phyloP scores from a whole-genome alignment of 1,140 invertebrate genomes.

The Calephelis virginiensis region DNA sequence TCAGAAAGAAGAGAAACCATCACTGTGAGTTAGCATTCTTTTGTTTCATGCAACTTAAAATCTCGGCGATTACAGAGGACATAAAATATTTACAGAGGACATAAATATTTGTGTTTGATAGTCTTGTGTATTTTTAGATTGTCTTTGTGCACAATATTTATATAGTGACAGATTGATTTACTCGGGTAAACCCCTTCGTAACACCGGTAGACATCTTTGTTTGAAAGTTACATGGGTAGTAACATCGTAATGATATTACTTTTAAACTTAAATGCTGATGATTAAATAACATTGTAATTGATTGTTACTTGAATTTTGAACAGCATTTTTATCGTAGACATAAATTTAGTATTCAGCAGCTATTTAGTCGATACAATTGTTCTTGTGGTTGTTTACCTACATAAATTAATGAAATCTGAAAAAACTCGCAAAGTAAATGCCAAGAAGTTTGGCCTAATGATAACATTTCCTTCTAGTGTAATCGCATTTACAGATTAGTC shows the following conservation, averaged over 20 bases:
- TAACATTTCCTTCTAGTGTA: no score
- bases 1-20: conserved; percentile 50
- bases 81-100: not conserved
- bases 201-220: conserved; percentile 1
- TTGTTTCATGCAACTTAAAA: not conserved
- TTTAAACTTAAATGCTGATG: not conserved
- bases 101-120: not conserved
- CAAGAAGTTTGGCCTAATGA: no score
- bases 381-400: no score
- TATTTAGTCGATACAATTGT: no score
- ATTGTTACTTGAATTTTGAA: no score
- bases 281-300: not conserved
- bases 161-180: not conserved
- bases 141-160: not conserved
- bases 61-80: not conserved
- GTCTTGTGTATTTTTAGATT: not conserved
- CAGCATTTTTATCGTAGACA: no score
- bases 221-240: not conserved
- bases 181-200: not conserved
- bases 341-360: no score
- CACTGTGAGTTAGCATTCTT: conserved; percentile 43
- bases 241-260: no score
- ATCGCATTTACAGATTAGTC: no score
- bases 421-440: no score
- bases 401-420: no score